Conservation (phyloP, 1,140 invertebrate species). For the Caenorhabditis latens region DNA sequence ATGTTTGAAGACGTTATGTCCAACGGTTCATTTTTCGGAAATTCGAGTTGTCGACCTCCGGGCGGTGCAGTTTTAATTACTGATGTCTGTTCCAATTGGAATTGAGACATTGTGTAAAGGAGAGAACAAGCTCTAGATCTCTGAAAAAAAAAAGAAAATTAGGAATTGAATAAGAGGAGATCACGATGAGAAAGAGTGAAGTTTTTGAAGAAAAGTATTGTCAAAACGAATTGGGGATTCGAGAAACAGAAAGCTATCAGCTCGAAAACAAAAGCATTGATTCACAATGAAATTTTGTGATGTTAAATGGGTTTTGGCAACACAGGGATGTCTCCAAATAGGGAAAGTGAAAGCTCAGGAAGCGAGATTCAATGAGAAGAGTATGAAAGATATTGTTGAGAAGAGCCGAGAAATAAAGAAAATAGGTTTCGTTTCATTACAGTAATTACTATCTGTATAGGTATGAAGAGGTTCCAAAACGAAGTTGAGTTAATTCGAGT, state of each 20-base stretch:
- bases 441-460: too few species aligned
- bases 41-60: slow-evolving; percentile 69
- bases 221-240: background rate
- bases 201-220: background rate
- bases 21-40: slow-evolving; percentile 75
- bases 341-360: too few species aligned
- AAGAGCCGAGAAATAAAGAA: too few species aligned
- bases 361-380: too few species aligned
- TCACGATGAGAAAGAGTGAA: background rate
- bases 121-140: background rate
- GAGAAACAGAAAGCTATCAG: background rate
- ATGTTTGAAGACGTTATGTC: slow-evolving; percentile 70
- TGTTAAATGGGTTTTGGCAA: too few species aligned
- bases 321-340: too few species aligned
- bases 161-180: background rate
- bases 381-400: too few species aligned
- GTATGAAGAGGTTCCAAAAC: too few species aligned
- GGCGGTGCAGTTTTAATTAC: slow-evolving; percentile 77
- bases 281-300: too few species aligned
- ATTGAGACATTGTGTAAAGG: slow-evolving; percentile 62
- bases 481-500: too few species aligned
- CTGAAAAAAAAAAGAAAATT: background rate
- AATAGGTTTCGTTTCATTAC: too few species aligned
- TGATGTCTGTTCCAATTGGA: slow-evolving; percentile 71
- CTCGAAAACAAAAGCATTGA: too few species aligned